Conservation (phyloP, 1,140 invertebrate genomes). For the Philotrypesis tridentata region DNA sequence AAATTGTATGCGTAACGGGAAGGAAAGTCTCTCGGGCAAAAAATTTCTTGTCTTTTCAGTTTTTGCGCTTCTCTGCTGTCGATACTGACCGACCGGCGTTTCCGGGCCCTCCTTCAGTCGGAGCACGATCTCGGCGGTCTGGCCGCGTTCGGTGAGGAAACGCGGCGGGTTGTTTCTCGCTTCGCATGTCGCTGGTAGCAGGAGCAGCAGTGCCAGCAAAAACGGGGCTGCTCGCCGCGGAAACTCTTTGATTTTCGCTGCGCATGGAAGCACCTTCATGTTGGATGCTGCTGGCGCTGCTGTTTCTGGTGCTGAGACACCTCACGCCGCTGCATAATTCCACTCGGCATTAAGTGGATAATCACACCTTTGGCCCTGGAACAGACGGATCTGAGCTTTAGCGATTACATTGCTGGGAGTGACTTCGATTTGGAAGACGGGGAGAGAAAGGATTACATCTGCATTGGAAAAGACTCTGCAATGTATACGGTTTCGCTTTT, state of each 20-base stretch:
- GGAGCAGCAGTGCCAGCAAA: neutral
- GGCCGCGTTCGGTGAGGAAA: slow-evolving; percentile 85
- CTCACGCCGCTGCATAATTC: slow-evolving; percentile 28
- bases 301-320: neutral
- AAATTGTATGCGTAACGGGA: neutral
- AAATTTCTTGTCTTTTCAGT: neutral
- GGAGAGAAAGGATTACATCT: no score
- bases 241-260: neutral
- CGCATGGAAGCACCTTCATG: slow-evolving; percentile 30
- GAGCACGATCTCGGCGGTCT: slow-evolving; percentile 85
- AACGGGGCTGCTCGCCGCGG: neutral
- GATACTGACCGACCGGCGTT: slow-evolving; percentile 84
- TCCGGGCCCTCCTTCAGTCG: slow-evolving; percentile 90
- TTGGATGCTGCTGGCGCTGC: slow-evolving; percentile 2
- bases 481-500: no score
- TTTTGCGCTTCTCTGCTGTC: neutral
- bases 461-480: no score
- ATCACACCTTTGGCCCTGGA: neutral
- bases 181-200: slow-evolving; percentile 51
- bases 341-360: neutral
- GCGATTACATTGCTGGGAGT: neutral
- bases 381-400: neutral
- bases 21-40: neutral
- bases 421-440: no score
- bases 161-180: slow-evolving; percentile 85